Base-by-base conservation (phyloP, 2,113 vertebrate species). In the Carassius auratus region DNA sequence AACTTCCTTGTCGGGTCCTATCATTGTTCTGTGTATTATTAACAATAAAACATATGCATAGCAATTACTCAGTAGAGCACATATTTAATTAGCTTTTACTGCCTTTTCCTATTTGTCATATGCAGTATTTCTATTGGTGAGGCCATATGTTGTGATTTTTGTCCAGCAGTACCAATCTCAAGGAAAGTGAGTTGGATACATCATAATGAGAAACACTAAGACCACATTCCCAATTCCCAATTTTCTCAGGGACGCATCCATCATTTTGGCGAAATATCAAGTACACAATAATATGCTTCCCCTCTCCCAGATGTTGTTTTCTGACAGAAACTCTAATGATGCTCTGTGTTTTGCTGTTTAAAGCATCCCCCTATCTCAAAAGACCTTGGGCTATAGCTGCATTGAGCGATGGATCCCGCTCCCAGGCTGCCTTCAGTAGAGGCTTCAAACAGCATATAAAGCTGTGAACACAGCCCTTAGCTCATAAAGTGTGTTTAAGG, bases 301-400 rank as follows among this genome's bases (percentile, higher is more conserved):
- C 68, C 42, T 86, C 30, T 81, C 42, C 69, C 57, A 86, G 85
- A 86, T 86, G 78, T 82, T 86, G 77, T 81, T 73, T 57, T 76
- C 69, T 76, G 85, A 82, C 78, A 86, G 78, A 81, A 62, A 36
- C 78, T 50, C 79, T 86, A 81, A 86, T 86, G 78, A 81, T 82
- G 80, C 76, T 75, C 79, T 86, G 77, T 81, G 68, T 82, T 85
- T 61, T 26, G n/a, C 78, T 82, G 78, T 82, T 82, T 86, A 86
- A 86, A 81, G 69, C 85, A 81, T 86, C 78, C 79, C 64, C 57
- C 77, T 66, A 52, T 86, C 85, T 82, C 79, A 33, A 38, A 86
- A 86, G 78, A 86, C 85, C 85, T 86, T 86, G 78, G 79, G 85
- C 85, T 82, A 55, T 80, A 50, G 78, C 85, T 76, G 85, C 30